Base-by-base conservation (phyloP, 2,888 invertebrate genomes). In the Trissonchulus sp. region DNA sequence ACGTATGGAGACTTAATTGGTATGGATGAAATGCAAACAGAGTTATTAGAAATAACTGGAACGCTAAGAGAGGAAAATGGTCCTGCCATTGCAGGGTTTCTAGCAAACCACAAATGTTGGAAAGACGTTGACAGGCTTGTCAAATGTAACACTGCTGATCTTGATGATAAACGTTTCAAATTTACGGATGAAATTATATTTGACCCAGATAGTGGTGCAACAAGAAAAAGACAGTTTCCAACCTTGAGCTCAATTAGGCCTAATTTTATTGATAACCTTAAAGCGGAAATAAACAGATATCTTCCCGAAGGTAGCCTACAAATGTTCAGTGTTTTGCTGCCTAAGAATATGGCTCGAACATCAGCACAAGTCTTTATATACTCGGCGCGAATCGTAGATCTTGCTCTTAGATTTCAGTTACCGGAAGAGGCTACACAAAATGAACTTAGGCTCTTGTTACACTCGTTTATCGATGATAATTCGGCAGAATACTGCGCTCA, bases 321-420 rank as follows among this genome's bases (percentile, higher is more conserved):
- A 3, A 34, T 15, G n/a, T 69, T 69, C 35, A 33, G 33, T 34
- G 35, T 69, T 30, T 69, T 69, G 31, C 33, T 69, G 8, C 69
- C 69, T 8, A 34, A 34, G 2, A 69, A 34, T 3, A 2, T 69
- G 8, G 31, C 69, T 8, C 8, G 8, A 30, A 69, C 15, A 3
- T 15, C n/a, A 34, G 69, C 31, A 69, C 3, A 69, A 33, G 35
- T 69, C 3, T 34, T 33, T 30, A 8, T 69, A 8, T 69, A 69
- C 23, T 48, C 48, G 8, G 48, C 48, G 8, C 8, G 23, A 48
- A 48, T 48, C 23, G 23, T 23, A 23, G 48, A 48, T 23, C 23
- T 48, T 15, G 48, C 48, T 48, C 23, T 48, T 8, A 48, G 48
- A 48, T 48, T 48, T 48, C 8, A 48, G 48, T 15, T 48, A 23